Conservation (phyloP, 2,888 invertebrate species). For the Sinodicranocentrus sp. region DNA sequence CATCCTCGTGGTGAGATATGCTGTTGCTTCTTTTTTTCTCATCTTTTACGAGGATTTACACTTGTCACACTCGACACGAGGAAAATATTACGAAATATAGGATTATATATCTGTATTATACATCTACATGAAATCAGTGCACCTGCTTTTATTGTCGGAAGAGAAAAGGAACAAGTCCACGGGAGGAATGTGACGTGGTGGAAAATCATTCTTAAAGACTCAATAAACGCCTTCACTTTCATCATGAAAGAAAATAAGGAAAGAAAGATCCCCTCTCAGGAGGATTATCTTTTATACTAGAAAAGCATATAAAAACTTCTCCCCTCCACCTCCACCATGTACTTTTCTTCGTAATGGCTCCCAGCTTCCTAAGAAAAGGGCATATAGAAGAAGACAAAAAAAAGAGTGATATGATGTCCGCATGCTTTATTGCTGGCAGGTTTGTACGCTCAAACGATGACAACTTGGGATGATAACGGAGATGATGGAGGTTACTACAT, state of each 20-base stretch:
- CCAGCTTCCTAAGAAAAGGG: neutral
- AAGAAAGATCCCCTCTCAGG: conserved; percentile 36
- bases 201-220: conserved; percentile 57
- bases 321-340: neutral
- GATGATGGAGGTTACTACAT: conserved; percentile 37
- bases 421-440: conserved; percentile 16
- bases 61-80: too few relatives aligned
- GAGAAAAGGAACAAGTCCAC: conserved; percentile 9
- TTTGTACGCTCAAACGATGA: conserved; percentile 22
- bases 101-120: too few relatives aligned
- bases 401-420: too few relatives aligned
- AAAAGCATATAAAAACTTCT: conserved; percentile 7
- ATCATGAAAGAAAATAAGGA: conserved; percentile 41
- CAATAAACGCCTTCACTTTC: conserved; percentile 54
- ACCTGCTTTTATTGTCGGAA: too few relatives aligned
- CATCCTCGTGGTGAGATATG: conserved; percentile 1
- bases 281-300: conserved; percentile 39
- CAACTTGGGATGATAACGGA: conserved; percentile 29
- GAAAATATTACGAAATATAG: too few relatives aligned
- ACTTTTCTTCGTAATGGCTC: neutral
- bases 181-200: conserved; percentile 16
- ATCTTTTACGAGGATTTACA: neutral
- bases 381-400: too few relatives aligned
- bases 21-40: conserved; percentile 20
- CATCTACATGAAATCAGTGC: too few relatives aligned